Evolutionary conservation across 1,140 invertebrate genomes (phyloP), one percentile per base, ranked within the genome.

Genomic region (Thereuonema tuberculata): DNA sequence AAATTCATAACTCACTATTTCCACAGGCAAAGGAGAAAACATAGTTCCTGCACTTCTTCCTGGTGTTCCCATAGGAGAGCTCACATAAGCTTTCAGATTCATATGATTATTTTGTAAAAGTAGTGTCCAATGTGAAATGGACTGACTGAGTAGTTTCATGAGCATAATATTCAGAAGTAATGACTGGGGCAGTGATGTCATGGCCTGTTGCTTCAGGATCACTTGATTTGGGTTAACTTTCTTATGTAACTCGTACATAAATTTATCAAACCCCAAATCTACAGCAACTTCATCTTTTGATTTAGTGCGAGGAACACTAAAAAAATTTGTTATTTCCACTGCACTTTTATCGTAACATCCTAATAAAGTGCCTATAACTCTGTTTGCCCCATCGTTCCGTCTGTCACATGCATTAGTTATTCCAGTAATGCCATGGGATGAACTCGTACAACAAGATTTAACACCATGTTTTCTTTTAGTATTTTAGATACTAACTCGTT

Each of bases 301-400:
- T 74, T 97, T 93, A 75, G 94, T 96, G 69, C 97, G 93, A 1
- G 93, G 93, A 43, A 98, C 93, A 72, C 92, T 93, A 75, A 97
- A 98, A 69, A 92, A 96, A 69, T 98, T 97, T 2, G 91, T 95
- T 14, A 97, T 88, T 78, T 98, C 93, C 43, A 98, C 88, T 27
- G 88, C 81, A 56, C 87, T 88, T 74, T 95, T 96, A 64, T 95
- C 91, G 60, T 80, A 79, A 3, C 82, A 82, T 53, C 89, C 93
- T 63, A 98, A 74, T 61, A 98, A 77, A 46, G 94, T 98, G 59
- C 94, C 94, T 67, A 98, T 94, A 65, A 98, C 93, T 70, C 93
- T 80, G 66, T 87, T 84, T 20, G 90, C 87, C 71, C 95, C 92
- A 24, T 89, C 85, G 81, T 92, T 93, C 75, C 94, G 80, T 60